Percentiles rank a stretch among this genome's conserved stretches.
Evolutionary conservation across 2,797 vertebrate species (phyloP).

Genomic region (Catharus ustulatus): DNA sequence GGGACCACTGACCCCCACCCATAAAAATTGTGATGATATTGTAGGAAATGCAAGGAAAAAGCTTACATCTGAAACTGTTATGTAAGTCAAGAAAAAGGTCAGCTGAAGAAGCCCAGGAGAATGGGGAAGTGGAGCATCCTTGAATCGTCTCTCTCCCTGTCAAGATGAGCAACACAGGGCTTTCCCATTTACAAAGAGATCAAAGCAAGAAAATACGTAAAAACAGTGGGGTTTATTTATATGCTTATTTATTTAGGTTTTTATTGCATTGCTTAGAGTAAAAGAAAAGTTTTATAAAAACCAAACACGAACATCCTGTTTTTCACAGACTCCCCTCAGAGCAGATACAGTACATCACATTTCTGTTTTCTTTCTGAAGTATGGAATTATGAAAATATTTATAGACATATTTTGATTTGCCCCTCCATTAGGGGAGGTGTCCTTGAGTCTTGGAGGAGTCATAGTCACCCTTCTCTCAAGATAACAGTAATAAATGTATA

Average conservation of each 20-base stretch:
- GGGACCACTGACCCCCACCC: accelerated
- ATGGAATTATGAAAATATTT: not conserved
- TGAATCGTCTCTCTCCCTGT: not conserved
- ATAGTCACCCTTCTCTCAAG: not conserved
- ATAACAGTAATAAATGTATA: not conserved
- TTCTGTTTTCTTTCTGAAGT: not conserved
- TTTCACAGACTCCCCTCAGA: not conserved
- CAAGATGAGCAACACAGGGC: not conserved
- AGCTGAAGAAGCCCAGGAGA: not conserved
- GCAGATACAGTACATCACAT: not conserved
- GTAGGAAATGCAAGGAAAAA: not conserved
- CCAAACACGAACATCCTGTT: accelerated
- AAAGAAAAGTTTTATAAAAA: not conserved
- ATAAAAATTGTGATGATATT: no score
- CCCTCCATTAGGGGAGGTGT: not conserved
- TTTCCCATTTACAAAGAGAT: not conserved
- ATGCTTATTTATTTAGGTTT: not conserved
- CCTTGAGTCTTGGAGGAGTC: not conserved
- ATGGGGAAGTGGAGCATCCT: not conserved
- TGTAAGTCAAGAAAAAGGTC: not conserved
- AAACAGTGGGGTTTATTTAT: not conserved
- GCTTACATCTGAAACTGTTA: not conserved
- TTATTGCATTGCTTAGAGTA: not conserved
- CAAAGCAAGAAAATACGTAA: not conserved
- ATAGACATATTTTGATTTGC: not conserved